Base-by-base conservation (phyloP, 2,888 invertebrate genomes). In the Drosophila sordidula region DNA sequence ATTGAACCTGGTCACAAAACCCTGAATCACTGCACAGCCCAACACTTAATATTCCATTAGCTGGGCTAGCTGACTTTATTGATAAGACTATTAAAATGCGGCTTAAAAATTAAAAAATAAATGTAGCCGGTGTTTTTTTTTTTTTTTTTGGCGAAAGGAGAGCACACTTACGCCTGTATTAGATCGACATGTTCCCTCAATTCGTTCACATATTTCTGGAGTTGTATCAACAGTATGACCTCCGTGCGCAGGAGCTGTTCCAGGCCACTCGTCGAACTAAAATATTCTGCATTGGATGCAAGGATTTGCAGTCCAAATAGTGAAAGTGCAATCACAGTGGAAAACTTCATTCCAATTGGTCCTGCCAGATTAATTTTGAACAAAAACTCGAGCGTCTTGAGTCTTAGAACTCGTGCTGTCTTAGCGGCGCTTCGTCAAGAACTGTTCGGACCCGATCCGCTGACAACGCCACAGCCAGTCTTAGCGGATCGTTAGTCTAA, bases 221-320 rank as follows among this genome's bases (percentile, higher is more conserved):
- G 78, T 46, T 92, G 83, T 11, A 61, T 45, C 54, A 91, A 11
- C 6, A 92, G 70, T 0, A 81, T 64, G 6, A 78, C 59, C 61
- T 91, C 91, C 9, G 91, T 91, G 52, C 78, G 71, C 1, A 89
- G 61, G n/a, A 91, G 70, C 44, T 87, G 75, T 58, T 90, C 91
- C 74, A 91, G 70, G 0, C 90, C 89, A 12, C 85, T 80, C 2
- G 87, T 78, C 4, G 91, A 90, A 6, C 91, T 88, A 42, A 82
- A 91, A 41, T 77, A 85, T 82, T 92, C 79, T 78, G 71, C 89
- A 44, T 50, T 55, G 18, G 41, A 42, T 18, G 62, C 62, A 8
- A 63, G 41, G 22, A 69, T 16, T 32, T 75, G 80, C 25, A 71
- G 11, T 8, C 38, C 44, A 14, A 70, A 18, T 32, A 59, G 14